A percentile compares a stretch with the other conserved stretches of the same genome.
These are phyloP conservation scores for Macrophya alboannulata DNA, from an alignment of 2,888 invertebrate genomes.

Conservation along the genomic window DNA sequence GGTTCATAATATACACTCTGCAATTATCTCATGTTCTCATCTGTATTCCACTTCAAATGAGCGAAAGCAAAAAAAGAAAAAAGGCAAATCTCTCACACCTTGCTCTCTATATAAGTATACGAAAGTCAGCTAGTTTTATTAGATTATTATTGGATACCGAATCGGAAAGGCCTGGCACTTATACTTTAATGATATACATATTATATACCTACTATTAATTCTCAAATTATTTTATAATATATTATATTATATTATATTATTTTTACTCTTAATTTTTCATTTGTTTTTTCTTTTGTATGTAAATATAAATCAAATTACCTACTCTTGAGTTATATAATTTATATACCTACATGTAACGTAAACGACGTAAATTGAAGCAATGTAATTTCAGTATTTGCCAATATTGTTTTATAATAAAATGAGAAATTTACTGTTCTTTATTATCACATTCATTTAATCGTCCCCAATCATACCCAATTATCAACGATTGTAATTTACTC, in stretches of 20 bases:
- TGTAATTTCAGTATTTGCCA: constrained; percentile 53
- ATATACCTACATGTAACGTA: constrained; percentile 37
- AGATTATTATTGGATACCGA: neutral
- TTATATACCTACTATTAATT: constrained; percentile 4
- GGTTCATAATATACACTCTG: neutral
- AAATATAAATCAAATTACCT: constrained; percentile 35
- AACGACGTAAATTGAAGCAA: constrained; percentile 36
- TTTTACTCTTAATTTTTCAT: constrained; percentile 7
- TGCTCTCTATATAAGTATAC: constrained; percentile 7
- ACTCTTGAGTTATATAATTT: constrained; percentile 49
- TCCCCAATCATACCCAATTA: constrained; percentile 2
- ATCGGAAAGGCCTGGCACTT: neutral
- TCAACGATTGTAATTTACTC: neutral
- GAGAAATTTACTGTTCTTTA: constrained; percentile 48
- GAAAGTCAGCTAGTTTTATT: neutral
- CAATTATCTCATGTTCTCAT: constrained; percentile 1
- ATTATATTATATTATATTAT: constrained; percentile 3
- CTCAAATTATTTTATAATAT: constrained; percentile 5
- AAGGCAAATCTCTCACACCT: neutral
- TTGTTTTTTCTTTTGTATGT: constrained; percentile 25
- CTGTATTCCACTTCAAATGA: neutral
- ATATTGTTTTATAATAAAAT: constrained; percentile 54
- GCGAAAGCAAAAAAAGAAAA: neutral
- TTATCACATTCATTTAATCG: constrained; percentile 1
- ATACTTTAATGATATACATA: neutral